Base-by-base conservation (phyloP, 1,140 invertebrate species). In the Drosophila yakuba region DNA sequence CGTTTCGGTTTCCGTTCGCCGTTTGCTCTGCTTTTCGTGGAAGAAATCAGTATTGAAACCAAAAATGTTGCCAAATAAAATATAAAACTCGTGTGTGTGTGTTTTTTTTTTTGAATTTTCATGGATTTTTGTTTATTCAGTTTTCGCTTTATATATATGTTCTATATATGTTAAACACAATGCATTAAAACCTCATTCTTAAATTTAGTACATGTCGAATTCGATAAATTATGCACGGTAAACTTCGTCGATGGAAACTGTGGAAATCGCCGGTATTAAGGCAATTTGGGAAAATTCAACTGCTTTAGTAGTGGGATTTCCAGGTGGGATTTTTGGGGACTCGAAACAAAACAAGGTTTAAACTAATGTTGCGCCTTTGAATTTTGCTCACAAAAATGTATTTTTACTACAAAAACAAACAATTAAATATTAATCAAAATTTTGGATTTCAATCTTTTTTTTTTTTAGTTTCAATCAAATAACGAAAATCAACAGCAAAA, bases 401-500 rank as follows among this genome's bases (percentile, higher is more conserved):
- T 74, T 86, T 86, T 55, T 63, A 80, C 80, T 89, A 89, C 32
- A 84, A 86, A 88, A 88, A 81, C 81, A 89, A 84, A 78, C 69
- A 74, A 66, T 89, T 83, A 86, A 88, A 80, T 73, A 90, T 86
- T 86, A 86, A 90, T 86, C 62, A 90, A 82, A 86, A 57, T 66
- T 47, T 72, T 76, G 63, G 52, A 41, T 59, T 52, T 75, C 71
- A 55, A 71, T 52, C 56, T 58, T 68, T 25, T 4, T 4, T 25
- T 25, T 62, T 52, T 68, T 78, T 64, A 66, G 55, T 67, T 71
- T 63, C 60, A 69, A 82, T 85, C 45, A 83, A 82, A 90, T 90
- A 90, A 88, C 83, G 83, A 88, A 86, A 86, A 86, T 86, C 83
- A 86, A 89, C 84, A 90, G 80, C 75, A 73, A 88, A 82, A 88